A percentile compares a stretch with the other conserved stretches of the same genome.
These are phyloP conservation scores for Oryzias curvinotus DNA, from an alignment of 2,113 vertebrate species.

Conservation along the genomic window DNA sequence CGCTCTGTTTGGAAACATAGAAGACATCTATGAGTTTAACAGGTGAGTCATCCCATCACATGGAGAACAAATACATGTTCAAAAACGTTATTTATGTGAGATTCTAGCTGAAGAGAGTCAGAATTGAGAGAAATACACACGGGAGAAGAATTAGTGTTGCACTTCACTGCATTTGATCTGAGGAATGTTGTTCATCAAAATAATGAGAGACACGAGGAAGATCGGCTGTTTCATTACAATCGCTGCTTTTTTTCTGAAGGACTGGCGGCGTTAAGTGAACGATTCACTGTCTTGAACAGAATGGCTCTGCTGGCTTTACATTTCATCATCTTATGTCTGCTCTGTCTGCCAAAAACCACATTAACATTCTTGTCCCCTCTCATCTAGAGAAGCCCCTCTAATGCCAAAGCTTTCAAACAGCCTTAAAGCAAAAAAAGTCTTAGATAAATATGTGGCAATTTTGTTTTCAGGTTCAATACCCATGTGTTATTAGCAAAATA, in stretches of 20 bases:
- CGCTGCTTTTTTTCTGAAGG: conserved; percentile 1
- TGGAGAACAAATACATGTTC: neutral
- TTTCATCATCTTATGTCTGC: conserved; percentile 40
- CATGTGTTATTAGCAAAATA: conserved; percentile 12
- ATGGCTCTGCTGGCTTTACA: conserved; percentile 23
- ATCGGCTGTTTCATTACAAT: conserved; percentile 6
- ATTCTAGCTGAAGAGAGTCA: no score
- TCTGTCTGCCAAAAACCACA: conserved; percentile 62
- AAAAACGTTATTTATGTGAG: no score
- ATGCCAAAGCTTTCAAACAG: conserved; percentile 14
- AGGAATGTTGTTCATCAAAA: neutral
- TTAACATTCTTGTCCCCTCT: conserved; percentile 51
- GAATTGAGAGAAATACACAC: no score
- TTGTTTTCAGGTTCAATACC: no score
- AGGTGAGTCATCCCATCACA: conserved; percentile 75
- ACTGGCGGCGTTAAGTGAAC: conserved; percentile 3
- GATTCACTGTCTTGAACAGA: neutral
- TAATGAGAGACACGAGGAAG: conserved; percentile 2
- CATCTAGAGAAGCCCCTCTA: conserved; percentile 28
- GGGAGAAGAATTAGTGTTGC: no score
- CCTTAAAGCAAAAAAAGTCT: neutral
- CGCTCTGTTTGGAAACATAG: conserved; percentile 94
- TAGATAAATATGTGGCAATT: no score
- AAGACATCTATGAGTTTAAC: conserved; percentile 95
- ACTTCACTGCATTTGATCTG: no score